Evolutionary conservation across 2,888 invertebrate genomes (phyloP).

Genomic region (Dromius quadrimaculatus): DNA sequence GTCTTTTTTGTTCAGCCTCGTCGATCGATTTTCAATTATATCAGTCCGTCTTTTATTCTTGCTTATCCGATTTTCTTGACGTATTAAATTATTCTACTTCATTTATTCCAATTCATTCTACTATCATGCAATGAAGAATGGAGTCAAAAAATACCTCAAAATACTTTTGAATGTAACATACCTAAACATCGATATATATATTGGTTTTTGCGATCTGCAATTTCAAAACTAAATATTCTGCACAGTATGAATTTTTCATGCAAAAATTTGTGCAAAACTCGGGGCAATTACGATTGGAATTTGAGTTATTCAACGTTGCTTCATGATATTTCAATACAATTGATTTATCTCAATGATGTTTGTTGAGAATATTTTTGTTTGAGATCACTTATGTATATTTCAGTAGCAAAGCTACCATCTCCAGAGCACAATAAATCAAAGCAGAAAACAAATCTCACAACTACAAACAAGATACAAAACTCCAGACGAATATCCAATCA

Average conservation of each 20-base stretch:
- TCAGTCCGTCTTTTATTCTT: slow-evolving; percentile 43
- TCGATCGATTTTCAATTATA: slow-evolving; percentile 49
- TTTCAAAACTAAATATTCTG: not conserved
- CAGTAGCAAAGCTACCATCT: too few relatives aligned
- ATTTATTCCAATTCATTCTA: slow-evolving; percentile 43
- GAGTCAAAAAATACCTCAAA: slow-evolving; percentile 11
- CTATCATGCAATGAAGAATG: slow-evolving; percentile 22
- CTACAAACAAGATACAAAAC: too few relatives aligned
- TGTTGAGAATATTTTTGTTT: too few relatives aligned
- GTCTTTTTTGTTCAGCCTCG: slow-evolving; percentile 15
- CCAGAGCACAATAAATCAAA: too few relatives aligned
- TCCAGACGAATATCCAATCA: too few relatives aligned
- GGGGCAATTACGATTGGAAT: not conserved
- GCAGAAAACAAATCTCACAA: too few relatives aligned
- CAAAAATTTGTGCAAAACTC: not conserved
- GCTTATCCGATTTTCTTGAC: slow-evolving; percentile 45
- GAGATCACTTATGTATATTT: too few relatives aligned
- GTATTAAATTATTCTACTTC: slow-evolving; percentile 50
- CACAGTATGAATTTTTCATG: not conserved
- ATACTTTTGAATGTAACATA: slow-evolving; percentile 8
- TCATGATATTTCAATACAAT: too few relatives aligned
- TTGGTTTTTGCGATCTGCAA: not conserved
- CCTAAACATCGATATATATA: not conserved
- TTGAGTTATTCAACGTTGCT: too few relatives aligned
- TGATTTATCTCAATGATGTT: too few relatives aligned